Evolutionary conservation across 2,888 invertebrate genomes (phyloP).

Genomic region (Asteroscopus sphinx): DNA sequence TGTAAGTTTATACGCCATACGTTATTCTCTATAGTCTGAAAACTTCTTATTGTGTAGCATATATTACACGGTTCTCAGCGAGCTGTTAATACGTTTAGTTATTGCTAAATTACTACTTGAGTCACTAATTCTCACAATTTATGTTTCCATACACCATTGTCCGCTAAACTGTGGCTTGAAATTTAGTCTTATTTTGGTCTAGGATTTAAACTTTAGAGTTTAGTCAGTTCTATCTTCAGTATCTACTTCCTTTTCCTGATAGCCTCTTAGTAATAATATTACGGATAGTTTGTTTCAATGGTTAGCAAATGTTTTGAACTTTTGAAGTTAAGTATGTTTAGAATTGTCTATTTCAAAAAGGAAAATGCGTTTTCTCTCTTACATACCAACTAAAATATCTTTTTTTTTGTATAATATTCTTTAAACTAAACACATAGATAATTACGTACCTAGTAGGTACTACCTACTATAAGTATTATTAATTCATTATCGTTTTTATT

Average conservation of each 20-base stretch:
- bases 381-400: too few relatives aligned
- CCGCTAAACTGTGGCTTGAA: not conserved
- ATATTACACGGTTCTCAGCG: constrained; percentile 33
- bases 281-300: constrained; percentile 1
- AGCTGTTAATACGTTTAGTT: constrained; percentile 41
- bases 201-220: not conserved
- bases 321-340: too few relatives aligned
- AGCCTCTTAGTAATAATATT: constrained; percentile 1
- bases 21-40: constrained; percentile 7
- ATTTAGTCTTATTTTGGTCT: not conserved
- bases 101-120: constrained; percentile 31
- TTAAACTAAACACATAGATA: too few relatives aligned
- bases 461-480: too few relatives aligned
- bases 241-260: constrained; percentile 1
- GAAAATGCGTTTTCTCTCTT: too few relatives aligned
- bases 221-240: not conserved
- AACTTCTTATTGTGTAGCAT: constrained; percentile 16
- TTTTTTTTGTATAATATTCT: too few relatives aligned
- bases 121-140: constrained; percentile 28
- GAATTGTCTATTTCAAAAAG: constrained; percentile 2
- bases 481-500: too few relatives aligned
- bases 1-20: too few relatives aligned
- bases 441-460: too few relatives aligned
- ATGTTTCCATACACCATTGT: constrained; percentile 30
- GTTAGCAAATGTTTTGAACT: constrained; percentile 11